A percentile compares a stretch with the other conserved stretches of the same genome.
Evolutionary conservation across 2,888 invertebrate genomes (phyloP).

Genomic region (Cosmia trapezina): DNA sequence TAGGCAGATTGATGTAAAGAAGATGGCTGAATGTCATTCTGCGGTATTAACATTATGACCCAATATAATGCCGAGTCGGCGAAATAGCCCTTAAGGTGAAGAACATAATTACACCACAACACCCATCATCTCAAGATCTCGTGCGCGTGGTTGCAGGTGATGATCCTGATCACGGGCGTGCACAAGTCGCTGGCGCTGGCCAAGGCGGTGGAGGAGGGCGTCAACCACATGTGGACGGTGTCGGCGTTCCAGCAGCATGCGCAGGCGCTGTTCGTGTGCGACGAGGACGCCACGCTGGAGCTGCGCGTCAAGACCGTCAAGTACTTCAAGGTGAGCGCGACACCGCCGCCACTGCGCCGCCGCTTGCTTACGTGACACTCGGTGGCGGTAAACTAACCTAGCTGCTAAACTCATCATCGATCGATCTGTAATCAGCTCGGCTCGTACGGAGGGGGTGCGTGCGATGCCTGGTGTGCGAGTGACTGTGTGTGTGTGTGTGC

Average conservation of each 20-base stretch:
- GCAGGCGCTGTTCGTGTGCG: slow-evolving; percentile 97
- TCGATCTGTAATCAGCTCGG: slow-evolving; percentile 27
- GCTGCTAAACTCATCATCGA: background rate
- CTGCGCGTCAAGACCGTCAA: slow-evolving; percentile 99
- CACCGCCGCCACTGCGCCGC: background rate
- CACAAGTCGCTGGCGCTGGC: slow-evolving; percentile 99
- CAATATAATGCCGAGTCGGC: background rate
- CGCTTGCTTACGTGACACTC: no score
- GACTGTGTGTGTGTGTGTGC: slow-evolving; percentile 64
- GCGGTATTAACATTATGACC: background rate
- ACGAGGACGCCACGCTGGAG: slow-evolving; percentile 99
- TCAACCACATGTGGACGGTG: slow-evolving; percentile 99
- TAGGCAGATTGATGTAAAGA: no score
- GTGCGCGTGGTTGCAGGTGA: slow-evolving; percentile 90
- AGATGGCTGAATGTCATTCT: background rate
- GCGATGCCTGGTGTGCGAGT: background rate
- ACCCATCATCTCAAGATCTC: no score
- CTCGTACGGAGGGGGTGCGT: slow-evolving; percentile 27
- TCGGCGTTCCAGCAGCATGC: slow-evolving; percentile 99
- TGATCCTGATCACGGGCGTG: slow-evolving; percentile 99
- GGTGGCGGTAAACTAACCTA: no score
- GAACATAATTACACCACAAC: no score
- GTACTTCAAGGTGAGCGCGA: slow-evolving; percentile 96
- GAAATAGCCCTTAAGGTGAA: background rate
- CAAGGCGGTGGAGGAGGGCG: slow-evolving; percentile 99